Evolutionary conservation across 2,113 vertebrate genomes (phyloP), one percentile per base, ranked within the genome.

Genomic region (Calidris pygmaea): DNA sequence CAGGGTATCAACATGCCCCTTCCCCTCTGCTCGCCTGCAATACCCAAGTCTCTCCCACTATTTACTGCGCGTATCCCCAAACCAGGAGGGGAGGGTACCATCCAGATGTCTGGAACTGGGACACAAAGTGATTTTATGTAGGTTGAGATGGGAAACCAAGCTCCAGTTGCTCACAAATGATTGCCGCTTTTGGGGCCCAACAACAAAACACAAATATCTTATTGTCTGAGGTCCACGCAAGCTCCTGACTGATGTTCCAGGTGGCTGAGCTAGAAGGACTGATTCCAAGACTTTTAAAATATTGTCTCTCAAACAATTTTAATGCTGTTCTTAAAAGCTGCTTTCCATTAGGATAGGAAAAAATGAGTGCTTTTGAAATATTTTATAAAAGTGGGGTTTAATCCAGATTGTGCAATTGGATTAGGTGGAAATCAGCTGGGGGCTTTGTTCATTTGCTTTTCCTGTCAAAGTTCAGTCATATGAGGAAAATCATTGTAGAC

Each of bases 21-120:
- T 80, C 13, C 72, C 32, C 20, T 82, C 58, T 37, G 45, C 78
- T 80, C 0, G 0, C 50, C 30, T 32, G 1, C 23, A 6, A 0
- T 2, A 11, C 30, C 24, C 6, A 24, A 27, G 17, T 35, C 15
- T 53, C 59, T 89, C 55, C 1, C 16, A 74, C 1, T 26, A 14
- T 39, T 59, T 45, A 22, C 12, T 20, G 55, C 6, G 1, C 4
- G 67, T 47, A 19, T 3, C 50, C 88, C 60, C 18, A 68, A 88
- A 35, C 41, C 72, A 32, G 55, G 18, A 85, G 58, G 45, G 53
- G 30, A 79, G 12, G 29, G 29, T 3, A 1, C 17, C n/a, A 37
- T 45, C 34, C 74, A 48, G 65, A 3, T 27, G 6, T 13, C 39
- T 37, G 50, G 39, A 85, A 37, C n/a, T 23, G 41, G 26, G 50